Evolutionary conservation across 1,140 invertebrate genomes (phyloP), one percentile per base, ranked within the genome.

Genomic region (Capitella teleta): DNA sequence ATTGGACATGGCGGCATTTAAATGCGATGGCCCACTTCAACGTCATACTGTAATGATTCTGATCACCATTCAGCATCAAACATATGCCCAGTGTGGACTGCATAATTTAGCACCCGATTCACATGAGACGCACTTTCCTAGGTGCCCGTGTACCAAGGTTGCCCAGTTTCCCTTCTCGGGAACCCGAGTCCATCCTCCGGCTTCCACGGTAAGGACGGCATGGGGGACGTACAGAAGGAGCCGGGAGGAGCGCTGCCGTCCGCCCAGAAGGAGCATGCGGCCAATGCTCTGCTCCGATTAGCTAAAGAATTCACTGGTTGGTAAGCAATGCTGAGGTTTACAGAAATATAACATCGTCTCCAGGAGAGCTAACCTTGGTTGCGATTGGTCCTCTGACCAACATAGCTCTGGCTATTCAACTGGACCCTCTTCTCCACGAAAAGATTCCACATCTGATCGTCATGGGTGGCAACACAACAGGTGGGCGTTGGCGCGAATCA

Each of bases 331-430:
- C n/a, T n/a, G n/a, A n/a, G n/a, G n/a, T n/a, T n/a, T n/a, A n/a
- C n/a, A n/a, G n/a, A n/a, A n/a, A n/a, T n/a, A n/a, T n/a, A n/a
- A n/a, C n/a, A n/a, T n/a, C n/a, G n/a, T n/a, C n/a, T n/a, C 25
- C 52, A 67, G 66, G 65, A 23, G 62, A 70, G 47, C 58, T 70
- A 32, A 66, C 64, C 2, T 42, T 87, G 8, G 68, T 87, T 30
- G 77, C 78, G 48, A 57, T 87, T 26, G 86, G 78, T 1, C 84
- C 86, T 0, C 63, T 87, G 26, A 88, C 85, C 1, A 88, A 88
- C 62, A 64, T 86, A 37, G 85, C 85, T 5, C 57, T 86, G 48
- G 78, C 84, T 3, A 74, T 83, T 6, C 77, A 79, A 58, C 72
- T 84, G 52, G 81, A 82, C 58, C 77, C 78, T 3, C 56, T 77